phyloP scores from a whole-genome alignment of 2,888 invertebrate genomes.

The Tethea ocularis region DNA sequence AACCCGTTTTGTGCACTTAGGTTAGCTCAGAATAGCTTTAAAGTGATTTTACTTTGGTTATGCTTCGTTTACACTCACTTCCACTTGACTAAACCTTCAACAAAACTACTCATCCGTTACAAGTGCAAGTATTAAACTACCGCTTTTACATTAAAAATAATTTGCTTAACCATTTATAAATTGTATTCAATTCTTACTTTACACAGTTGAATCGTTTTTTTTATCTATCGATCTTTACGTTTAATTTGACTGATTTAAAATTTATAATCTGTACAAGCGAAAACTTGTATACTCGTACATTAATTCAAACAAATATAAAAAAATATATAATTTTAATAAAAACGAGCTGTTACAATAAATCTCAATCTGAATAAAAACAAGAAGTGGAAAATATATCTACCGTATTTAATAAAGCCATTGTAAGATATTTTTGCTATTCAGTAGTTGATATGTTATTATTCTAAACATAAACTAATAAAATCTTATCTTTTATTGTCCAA shows the following conservation, averaged over 20 bases:
- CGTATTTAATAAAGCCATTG: too few relatives aligned
- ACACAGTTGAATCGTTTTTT: neutral
- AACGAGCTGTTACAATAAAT: too few relatives aligned
- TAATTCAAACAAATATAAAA: too few relatives aligned
- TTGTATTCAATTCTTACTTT: neutral
- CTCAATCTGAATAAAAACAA: too few relatives aligned
- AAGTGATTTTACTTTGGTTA: constrained; percentile 15
- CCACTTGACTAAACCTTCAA: neutral
- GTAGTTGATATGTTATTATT: too few relatives aligned
- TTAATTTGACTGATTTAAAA: neutral
- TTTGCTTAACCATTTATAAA: neutral
- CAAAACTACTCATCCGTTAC: neutral
- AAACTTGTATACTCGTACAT: too few relatives aligned
- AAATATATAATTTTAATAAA: too few relatives aligned
- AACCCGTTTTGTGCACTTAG: neutral
- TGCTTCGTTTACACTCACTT: constrained; percentile 18
- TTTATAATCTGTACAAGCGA: too few relatives aligned
- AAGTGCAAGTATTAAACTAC: constrained; percentile 3
- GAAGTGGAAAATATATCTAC: too few relatives aligned
- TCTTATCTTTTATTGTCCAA: too few relatives aligned
- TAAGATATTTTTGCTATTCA: too few relatives aligned
- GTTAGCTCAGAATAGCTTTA: neutral
- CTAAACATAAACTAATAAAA: too few relatives aligned
- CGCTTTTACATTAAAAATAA: neutral
- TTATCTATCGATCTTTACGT: neutral